phyloP scores from a whole-genome alignment of 2,113 vertebrate species.

The Vidua macroura region DNA sequence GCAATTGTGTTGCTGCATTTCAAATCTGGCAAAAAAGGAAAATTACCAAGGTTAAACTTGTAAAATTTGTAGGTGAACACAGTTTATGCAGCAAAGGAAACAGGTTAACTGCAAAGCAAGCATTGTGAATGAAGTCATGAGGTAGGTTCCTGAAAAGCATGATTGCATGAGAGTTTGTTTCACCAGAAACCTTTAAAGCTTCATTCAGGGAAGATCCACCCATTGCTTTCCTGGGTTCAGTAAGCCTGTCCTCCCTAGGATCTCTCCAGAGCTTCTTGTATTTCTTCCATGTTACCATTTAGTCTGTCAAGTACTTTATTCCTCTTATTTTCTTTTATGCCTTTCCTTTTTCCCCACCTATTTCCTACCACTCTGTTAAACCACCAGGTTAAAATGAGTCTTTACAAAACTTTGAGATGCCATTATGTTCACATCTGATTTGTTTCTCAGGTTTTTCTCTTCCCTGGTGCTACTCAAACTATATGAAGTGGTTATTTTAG shows the following conservation, averaged over 20 bases:
- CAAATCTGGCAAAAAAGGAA: background rate
- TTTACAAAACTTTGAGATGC: background rate
- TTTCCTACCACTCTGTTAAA: background rate
- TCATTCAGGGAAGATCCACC: background rate
- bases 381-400: background rate
- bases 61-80: background rate
- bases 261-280: background rate
- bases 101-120: background rate
- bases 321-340: background rate
- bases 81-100: background rate
- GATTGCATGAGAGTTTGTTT: background rate
- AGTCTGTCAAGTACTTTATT: background rate
- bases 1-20: background rate
- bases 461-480: background rate
- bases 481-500: conserved; percentile 21
- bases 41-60: background rate
- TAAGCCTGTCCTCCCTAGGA: background rate
- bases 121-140: background rate
- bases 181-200: background rate
- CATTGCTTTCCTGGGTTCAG: background rate
- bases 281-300: background rate
- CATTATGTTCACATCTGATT: conserved; percentile 27
- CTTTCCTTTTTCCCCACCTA: background rate
- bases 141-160: background rate
- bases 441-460: conserved; percentile 34